Conservation (phyloP, 2,113 vertebrate species). For the Lamprologus ornatipinnis region DNA sequence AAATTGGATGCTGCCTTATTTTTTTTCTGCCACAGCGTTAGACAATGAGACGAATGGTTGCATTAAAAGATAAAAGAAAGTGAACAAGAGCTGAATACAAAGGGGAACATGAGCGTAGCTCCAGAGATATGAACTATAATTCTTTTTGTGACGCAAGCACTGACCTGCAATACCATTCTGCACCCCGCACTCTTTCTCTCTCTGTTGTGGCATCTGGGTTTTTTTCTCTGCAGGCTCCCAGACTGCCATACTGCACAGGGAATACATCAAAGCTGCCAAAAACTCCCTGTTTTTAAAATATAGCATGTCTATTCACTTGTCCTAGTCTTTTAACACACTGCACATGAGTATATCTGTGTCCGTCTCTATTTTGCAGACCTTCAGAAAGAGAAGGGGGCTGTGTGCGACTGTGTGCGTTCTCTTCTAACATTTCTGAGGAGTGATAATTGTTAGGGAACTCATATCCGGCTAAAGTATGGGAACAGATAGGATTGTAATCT, state of each 20-base stretch:
- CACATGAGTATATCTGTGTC: neutral
- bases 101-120: constrained; percentile 26
- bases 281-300: neutral
- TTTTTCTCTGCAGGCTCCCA: neutral
- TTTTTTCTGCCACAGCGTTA: constrained; percentile 34
- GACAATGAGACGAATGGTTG: constrained; percentile 64
- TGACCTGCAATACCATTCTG: constrained; percentile 36
- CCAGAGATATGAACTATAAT: constrained; percentile 50
- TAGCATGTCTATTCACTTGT: neutral
- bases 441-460: constrained; percentile 5
- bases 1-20: constrained; percentile 42
- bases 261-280: constrained; percentile 6
- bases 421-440: constrained; percentile 6
- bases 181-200: neutral
- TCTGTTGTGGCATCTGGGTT: neutral
- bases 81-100: constrained; percentile 53
- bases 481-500: constrained; percentile 15
- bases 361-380: neutral
- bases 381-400: neutral
- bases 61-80: constrained; percentile 70
- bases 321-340: neutral
- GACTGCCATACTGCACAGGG: neutral
- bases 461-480: constrained; percentile 2
- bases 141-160: constrained; percentile 43
- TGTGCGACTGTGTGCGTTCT: neutral